Base-by-base conservation (phyloP, 2,113 vertebrate species). In the Puntigrus tetrazona region DNA sequence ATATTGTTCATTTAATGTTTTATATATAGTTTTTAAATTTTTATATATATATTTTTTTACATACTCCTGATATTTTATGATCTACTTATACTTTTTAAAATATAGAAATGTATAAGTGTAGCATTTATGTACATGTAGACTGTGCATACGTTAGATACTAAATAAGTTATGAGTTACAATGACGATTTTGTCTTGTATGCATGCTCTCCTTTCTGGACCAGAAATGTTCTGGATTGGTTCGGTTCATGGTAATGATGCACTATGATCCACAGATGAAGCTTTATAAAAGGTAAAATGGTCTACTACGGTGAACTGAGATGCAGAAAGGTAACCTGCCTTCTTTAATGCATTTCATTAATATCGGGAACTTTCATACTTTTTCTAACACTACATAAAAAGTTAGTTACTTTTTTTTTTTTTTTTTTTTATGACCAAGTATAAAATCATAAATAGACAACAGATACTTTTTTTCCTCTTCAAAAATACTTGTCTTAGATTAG, bases 401-500 rank as follows among this genome's bases (percentile, higher is more conserved):
- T n/a, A n/a, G n/a, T n/a, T n/a, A n/a, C n/a, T n/a, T n/a, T n/a
- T n/a, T n/a, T n/a, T 78, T 36, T 0, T 76, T 50, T 29, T 70
- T 43, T 87, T 45, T 88, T 85, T 73, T 72, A 83, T 91, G 81
- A 88, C n/a, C n/a, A 86, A 87, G 31, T 86, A 43, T 88, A 87
- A 83, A 88, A 69, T 13, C 67, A 85, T 85, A 85, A 67, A 69
- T 84, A 55, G 45, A 85, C 63, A 85, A 57, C 76, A 70, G 11
- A 55, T 41, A 70, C 38, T 75, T 74, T 61, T n/a, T 43, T 45
- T 75, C 77, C 34, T 81, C 89, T 89, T 88, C 50, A 91, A 91
- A 91, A 92, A 92, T 91, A 93, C 79, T 85, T 81, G 52, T 65
- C 86, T 88, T 78, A 25, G 81, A 41, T 78, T 78, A 89, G 85